Evolutionary conservation across 2,888 invertebrate genomes (phyloP), one percentile per base, ranked within the genome.

Genomic region (Anarsia innoxiella): DNA sequence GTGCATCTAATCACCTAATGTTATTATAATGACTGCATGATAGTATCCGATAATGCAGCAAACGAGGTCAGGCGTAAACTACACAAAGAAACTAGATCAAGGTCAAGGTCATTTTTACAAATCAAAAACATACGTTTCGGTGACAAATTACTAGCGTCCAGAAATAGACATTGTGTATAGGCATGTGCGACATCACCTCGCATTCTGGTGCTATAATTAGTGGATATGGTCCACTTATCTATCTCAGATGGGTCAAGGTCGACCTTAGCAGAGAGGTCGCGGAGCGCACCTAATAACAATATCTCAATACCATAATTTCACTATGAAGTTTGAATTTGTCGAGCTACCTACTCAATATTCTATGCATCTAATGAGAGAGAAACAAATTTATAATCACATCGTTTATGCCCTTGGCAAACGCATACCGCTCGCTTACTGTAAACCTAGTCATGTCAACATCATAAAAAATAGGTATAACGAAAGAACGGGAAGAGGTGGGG

Each of bases 51-150:
- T 82, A 83, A 75, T 80, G 66, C 65, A 57, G 72, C 73, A 74
- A 82, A 80, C 80, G 83, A 82, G 83, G 83, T 77, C 83, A 80
- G 65, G 56, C 57, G 70, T 80, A 80, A 79, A 79, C 75, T 74
- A 79, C 75, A 70, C 57, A 63, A 63, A 67, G 65, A 72, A 83
- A 79, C 65, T 80, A 76, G 83, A 83, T 84, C 83, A 84, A 82
- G 83, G 83, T 84, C 83, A 83, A 82, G 82, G 83, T 80, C 83
- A 82, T 74, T 80, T 76, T 79, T 79, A 82, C 79, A 78, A 82
- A 79, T 78, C 73, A 80, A 79, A 78, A 77, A 68, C 69, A 75
- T 62, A 67, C 60, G 63, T 67, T 59, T 66, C 55, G 41, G 68
- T 70, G 78, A 79, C 75, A 79, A 73, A 73, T 66, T 71, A 53